phyloP scores from a whole-genome alignment of 2,113 vertebrate genomes.

The Amia ocellicauda region DNA sequence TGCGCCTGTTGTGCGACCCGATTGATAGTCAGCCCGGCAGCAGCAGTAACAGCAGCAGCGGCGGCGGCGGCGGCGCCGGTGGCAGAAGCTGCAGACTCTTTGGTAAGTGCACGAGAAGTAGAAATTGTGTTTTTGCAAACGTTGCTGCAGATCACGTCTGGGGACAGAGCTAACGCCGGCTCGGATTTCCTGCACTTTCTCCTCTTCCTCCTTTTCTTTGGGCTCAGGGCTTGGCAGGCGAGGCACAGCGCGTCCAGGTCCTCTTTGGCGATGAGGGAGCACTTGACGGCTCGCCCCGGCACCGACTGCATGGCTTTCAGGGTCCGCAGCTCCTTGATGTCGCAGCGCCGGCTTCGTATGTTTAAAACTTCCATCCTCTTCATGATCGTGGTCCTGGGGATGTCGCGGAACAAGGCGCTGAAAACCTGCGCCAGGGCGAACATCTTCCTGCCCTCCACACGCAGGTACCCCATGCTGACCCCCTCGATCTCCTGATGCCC shows the following conservation, averaged over 20 bases:
- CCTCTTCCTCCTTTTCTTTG: slow-evolving; percentile 39
- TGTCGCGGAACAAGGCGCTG: slow-evolving; percentile 51
- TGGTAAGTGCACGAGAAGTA: background rate
- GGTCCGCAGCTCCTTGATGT: slow-evolving; percentile 50
- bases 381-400: slow-evolving; percentile 57
- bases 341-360: slow-evolving; percentile 59
- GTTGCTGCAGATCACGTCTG: background rate
- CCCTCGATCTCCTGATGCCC: slow-evolving; percentile 57
- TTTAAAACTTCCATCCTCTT: slow-evolving; percentile 55
- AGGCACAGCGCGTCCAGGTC: slow-evolving; percentile 56
- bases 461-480: slow-evolving; percentile 58
- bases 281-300: slow-evolving; percentile 53
- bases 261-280: slow-evolving; percentile 58
- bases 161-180: background rate
- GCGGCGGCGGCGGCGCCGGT: too few species aligned
- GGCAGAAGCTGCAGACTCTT: background rate
- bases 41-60: too few species aligned
- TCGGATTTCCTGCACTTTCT: slow-evolving; percentile 27
- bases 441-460: slow-evolving; percentile 54
- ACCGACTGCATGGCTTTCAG: slow-evolving; percentile 59
- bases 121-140: slow-evolving; percentile 23
- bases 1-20: slow-evolving; percentile 19
- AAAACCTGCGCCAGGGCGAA: slow-evolving; percentile 61
- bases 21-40: background rate
- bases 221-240: slow-evolving; percentile 48